A percentile compares a stretch with the other conserved stretches of the same genome.
These are phyloP conservation scores for Dufourea novaeangliae DNA, from an alignment of 1,140 invertebrate species.

Conservation along the genomic window DNA sequence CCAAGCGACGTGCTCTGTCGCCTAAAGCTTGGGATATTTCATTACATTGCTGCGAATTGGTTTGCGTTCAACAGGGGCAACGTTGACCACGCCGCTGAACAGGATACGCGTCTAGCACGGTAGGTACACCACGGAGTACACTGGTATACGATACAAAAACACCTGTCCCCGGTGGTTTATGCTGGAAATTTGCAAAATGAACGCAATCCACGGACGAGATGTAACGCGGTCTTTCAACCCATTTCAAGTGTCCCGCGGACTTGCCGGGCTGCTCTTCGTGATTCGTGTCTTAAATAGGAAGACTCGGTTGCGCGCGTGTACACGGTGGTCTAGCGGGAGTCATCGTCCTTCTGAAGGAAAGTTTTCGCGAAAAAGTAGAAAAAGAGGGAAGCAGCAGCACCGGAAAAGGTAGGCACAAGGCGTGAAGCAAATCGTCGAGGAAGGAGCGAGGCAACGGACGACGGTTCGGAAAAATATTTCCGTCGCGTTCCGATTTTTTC, in stretches of 20 bases:
- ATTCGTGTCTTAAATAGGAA: conserved; percentile 59
- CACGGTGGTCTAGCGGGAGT: conserved; percentile 7
- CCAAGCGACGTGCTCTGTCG: background rate
- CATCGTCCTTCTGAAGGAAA: conserved; percentile 14
- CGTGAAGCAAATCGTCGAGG: conserved; percentile 9
- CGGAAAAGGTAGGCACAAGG: conserved; percentile 1
- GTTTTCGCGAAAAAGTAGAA: background rate
- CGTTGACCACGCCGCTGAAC: conserved; percentile 32
- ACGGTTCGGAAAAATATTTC: conserved; percentile 21
- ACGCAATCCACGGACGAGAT: conserved; percentile 58
- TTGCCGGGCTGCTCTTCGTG: conserved; percentile 53
- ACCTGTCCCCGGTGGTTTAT: conserved; percentile 44
- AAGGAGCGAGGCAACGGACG: background rate
- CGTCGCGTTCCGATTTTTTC: conserved; percentile 30
- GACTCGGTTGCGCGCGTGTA: background rate
- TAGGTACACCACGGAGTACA: conserved; percentile 20
- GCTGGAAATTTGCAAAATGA: conserved; percentile 55
- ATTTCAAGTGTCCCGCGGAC: conserved; percentile 11
- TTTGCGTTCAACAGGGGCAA: background rate
- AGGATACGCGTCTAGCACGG: conserved; percentile 29
- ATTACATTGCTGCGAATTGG: too few species aligned
- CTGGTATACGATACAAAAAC: conserved; percentile 30
- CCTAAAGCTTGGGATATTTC: too few species aligned
- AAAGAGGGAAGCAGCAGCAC: background rate
- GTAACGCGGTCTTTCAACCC: conserved; percentile 65